These are phyloP conservation scores for Gymnoscopelus microlampas DNA, from an alignment of 2,797 vertebrate species.

Conservation along the genomic window DNA sequence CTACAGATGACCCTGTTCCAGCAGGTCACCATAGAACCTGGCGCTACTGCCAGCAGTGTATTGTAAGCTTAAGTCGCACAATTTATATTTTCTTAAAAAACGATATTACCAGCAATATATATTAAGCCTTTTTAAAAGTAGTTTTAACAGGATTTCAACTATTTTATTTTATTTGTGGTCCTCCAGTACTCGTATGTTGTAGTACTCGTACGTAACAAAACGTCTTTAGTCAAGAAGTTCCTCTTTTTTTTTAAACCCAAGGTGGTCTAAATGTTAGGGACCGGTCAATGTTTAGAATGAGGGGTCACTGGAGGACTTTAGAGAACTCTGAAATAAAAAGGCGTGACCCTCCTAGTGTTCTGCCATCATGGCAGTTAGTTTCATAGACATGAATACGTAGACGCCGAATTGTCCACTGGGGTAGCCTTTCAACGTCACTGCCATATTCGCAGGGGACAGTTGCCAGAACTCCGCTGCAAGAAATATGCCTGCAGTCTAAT, in stretches of 20 bases:
- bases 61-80: slow-evolving; percentile 98
- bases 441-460: no score
- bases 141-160: slow-evolving; percentile 87
- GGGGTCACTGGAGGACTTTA: no score
- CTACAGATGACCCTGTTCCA: slow-evolving; percentile 58
- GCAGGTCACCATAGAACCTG: slow-evolving; percentile 70
- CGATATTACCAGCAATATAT: slow-evolving; percentile 96
- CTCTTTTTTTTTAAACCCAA: slow-evolving; percentile 67
- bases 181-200: slow-evolving; percentile 83
- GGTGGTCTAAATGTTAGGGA: slow-evolving; percentile 63
- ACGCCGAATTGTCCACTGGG: no score
- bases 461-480: no score
- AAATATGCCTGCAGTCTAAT: no score
- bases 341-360: no score
- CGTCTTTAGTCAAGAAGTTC: slow-evolving; percentile 76
- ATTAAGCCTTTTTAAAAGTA: slow-evolving; percentile 93
- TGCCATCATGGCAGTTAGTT: no score
- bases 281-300: no score
- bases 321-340: no score
- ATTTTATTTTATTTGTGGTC: slow-evolving; percentile 63
- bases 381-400: no score
- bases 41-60: slow-evolving; percentile 90
- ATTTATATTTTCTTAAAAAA: slow-evolving; percentile 98
- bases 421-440: no score
- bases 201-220: slow-evolving; percentile 80